phyloP scores from a whole-genome alignment of 2,888 invertebrate species.

The Scaptomyza parva region DNA sequence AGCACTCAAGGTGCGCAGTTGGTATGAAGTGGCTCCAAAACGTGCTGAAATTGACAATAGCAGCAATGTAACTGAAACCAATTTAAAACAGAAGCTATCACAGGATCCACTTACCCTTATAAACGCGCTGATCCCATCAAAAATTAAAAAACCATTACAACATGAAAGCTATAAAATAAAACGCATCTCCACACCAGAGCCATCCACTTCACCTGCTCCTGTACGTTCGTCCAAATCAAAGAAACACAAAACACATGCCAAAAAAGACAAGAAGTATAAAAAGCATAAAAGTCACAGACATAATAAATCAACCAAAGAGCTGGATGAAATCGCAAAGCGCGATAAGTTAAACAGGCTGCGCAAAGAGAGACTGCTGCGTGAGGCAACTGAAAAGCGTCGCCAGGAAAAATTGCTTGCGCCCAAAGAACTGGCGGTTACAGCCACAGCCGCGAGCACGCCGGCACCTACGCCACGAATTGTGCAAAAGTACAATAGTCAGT shows the following conservation, averaged over 20 bases:
- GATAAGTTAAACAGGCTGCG: conserved; percentile 79
- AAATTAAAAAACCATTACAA: conserved; percentile 39
- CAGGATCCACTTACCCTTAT: conserved; percentile 91
- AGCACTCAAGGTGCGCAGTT: conserved; percentile 92
- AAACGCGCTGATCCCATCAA: conserved; percentile 82
- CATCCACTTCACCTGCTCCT: not conserved
- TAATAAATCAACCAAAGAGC: conserved; percentile 30
- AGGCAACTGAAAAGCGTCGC: conserved; percentile 90
- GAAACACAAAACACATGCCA: conserved; percentile 38
- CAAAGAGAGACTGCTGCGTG: conserved; percentile 89
- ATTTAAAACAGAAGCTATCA: conserved; percentile 88
- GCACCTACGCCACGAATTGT: conserved; percentile 84
- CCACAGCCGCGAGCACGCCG: conserved; percentile 37
- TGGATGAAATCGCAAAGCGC: conserved; percentile 61
- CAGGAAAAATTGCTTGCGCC: conserved; percentile 89
- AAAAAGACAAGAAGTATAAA: conserved; percentile 60
- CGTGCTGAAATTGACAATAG: conserved; percentile 70
- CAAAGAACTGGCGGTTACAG: conserved; percentile 83
- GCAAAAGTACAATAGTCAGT: conserved; percentile 97
- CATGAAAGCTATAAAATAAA: conserved; percentile 12
- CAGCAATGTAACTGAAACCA: conserved; percentile 85
- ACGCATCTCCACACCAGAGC: conserved; percentile 3
- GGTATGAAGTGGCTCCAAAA: conserved; percentile 93
- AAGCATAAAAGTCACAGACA: conserved; percentile 49
- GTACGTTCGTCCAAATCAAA: conserved; percentile 13